Evolutionary conservation across 2,797 vertebrate species (phyloP), one percentile per base, ranked within the genome.

Genomic region (Rousettus madagascariensis): DNA sequence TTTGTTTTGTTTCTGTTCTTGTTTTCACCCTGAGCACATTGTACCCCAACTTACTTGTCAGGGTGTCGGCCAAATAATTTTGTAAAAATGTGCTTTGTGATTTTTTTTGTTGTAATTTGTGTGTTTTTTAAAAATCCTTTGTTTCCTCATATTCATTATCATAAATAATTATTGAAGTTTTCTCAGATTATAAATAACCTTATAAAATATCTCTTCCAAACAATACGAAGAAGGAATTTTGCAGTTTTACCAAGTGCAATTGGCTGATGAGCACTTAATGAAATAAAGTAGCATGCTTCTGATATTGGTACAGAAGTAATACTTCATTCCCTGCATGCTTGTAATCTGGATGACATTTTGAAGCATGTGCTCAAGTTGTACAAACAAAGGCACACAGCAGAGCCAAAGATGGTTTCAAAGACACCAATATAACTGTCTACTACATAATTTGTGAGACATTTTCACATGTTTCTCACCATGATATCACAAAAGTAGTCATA

Each of bases 361-460:
- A 95, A 94, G 80, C 95, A 96, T 97, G 90, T 95, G 94, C 57
- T 93, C 92, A 97, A 95, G 75, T 94, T 95, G 75, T 95, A 55
- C 95, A 98, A 95, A 97, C 96, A 97, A 97, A 97, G 95, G 92
- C 95, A 91, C 43, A 95, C 95, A 85, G 91, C 80, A 83, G 96
- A 98, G 94, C 90, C 93, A 96, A 95, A 98, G 96, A 93, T 94
- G 94, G 92, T 95, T 96, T 96, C 94, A 97, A 92, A 98, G 96
- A 96, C 94, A 95, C 91, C 91, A 95, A 94, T 94, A 86, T 91
- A 95, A 97, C 83, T 93, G 91, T 95, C 97, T 87, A 46, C 95
- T 4, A 38, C 93, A 91, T 97, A 91, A 97, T 98, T 96, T 96
- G 96, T 96, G 93, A 97, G 75, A 53, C 63, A 43, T 96, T 86